These are phyloP conservation scores for Rhopilema esculentum DNA, from an alignment of 30 jellyfish, hydroid and myxozoan species.

Conservation along the genomic window DNA sequence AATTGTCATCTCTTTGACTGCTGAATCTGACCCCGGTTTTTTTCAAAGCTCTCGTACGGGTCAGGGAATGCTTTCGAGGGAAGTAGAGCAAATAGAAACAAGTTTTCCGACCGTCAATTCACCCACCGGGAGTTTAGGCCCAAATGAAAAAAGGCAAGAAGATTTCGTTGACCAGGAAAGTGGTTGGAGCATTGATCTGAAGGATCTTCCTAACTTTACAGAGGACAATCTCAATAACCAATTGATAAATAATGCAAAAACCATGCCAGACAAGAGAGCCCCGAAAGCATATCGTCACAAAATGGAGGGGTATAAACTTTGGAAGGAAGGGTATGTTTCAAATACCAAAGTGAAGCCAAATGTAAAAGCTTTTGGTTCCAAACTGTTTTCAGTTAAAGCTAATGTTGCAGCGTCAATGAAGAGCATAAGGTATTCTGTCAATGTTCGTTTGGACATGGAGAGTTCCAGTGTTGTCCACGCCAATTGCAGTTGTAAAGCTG, in stretches of 20 bases:
- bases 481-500: slow-evolving; percentile 27
- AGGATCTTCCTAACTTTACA: slow-evolving; percentile 21
- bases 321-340: slow-evolving; percentile 44
- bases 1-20: slow-evolving; percentile 10
- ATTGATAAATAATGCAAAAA: slow-evolving; percentile 18
- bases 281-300: slow-evolving; percentile 37
- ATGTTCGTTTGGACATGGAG: not conserved
- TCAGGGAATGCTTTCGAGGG: not conserved
- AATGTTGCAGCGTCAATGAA: slow-evolving; percentile 31
- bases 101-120: not conserved
- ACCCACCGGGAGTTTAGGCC: not conserved
- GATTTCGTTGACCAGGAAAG: slow-evolving; percentile 15
- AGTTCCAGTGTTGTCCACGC: slow-evolving; percentile 17
- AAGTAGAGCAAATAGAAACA: slow-evolving; percentile 1
- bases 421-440: slow-evolving; percentile 18
- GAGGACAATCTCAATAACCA: slow-evolving; percentile 3
- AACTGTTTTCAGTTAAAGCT: not conserved
- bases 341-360: slow-evolving; percentile 21
- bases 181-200: slow-evolving; percentile 39
- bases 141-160: not conserved
- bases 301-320: slow-evolving; percentile 24
- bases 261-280: slow-evolving; percentile 49
- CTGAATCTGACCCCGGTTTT: slow-evolving; percentile 12
- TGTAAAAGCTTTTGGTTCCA: not conserved
- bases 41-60: slow-evolving; percentile 5